phyloP scores from a whole-genome alignment of 2,113 vertebrate species.

The Microtus oregoni region DNA sequence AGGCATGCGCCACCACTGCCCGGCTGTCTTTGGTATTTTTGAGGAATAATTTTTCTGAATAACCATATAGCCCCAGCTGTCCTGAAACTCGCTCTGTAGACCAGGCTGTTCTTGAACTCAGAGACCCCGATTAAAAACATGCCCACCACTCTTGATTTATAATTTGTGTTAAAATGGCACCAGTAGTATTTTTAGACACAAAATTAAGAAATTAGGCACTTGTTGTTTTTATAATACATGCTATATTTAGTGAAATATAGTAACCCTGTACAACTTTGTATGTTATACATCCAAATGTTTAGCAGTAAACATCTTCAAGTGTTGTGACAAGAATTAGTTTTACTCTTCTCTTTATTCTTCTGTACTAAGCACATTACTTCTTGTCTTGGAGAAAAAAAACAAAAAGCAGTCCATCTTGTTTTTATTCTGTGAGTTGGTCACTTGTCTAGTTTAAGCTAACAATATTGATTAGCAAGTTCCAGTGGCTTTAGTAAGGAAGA shows the following conservation, averaged over 20 bases:
- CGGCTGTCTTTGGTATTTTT: not conserved
- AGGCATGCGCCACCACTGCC: too few species aligned
- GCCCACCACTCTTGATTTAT: not conserved
- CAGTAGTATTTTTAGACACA: constrained; percentile 22
- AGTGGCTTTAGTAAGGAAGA: not conserved
- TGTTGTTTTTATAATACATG: constrained; percentile 10
- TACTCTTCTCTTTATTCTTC: constrained; percentile 26
- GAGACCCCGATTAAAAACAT: not conserved
- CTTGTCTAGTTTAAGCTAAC: constrained; percentile 14
- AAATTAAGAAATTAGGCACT: not conserved
- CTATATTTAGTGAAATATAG: not conserved
- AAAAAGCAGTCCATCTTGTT: not conserved
- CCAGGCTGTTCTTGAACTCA: not conserved
- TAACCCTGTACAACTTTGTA: not conserved
- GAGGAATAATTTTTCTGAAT: not conserved
- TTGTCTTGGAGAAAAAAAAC: constrained; percentile 16
- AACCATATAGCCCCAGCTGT: not conserved
- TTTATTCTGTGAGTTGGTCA: not conserved
- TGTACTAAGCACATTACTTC: not conserved
- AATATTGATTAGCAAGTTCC: not conserved
- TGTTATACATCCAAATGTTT: not conserved
- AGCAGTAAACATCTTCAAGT: constrained; percentile 1
- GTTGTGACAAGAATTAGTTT: not conserved
- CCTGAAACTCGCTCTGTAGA: not conserved
- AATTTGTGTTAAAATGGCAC: not conserved